Conservation (phyloP, 2,797 vertebrate genomes). For the Pelochelys cantorii region DNA sequence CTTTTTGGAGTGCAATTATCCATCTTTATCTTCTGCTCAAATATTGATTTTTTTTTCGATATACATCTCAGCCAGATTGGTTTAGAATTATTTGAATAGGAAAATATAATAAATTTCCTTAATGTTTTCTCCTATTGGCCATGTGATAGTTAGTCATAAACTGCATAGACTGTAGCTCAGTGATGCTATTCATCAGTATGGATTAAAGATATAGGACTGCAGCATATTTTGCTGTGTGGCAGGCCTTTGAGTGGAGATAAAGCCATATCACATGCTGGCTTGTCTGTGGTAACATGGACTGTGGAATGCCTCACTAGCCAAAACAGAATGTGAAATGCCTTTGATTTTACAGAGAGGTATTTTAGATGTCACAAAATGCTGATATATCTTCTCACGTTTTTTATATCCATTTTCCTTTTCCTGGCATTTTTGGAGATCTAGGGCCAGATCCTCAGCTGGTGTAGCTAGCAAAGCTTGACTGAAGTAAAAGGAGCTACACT, state of each 20-base stretch:
- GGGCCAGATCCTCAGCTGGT: not conserved
- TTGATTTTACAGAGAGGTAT: rapidly evolving
- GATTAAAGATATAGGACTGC: not conserved
- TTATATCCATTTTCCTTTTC: not conserved
- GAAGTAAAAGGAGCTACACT: not conserved
- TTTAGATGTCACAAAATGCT: rapidly evolving
- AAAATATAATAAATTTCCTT: not conserved
- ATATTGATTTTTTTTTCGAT: not conserved
- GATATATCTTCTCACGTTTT: not conserved
- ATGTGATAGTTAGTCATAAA: not conserved
- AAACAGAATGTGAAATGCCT: not conserved
- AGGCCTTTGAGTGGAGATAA: not conserved
- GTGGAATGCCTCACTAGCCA: not conserved
- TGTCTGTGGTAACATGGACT: not conserved
- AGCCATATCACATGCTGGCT: not conserved
- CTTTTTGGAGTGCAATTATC: not conserved
- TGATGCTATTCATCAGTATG: rapidly evolving
- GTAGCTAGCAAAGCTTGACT: not conserved
- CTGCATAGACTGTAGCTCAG: not conserved
- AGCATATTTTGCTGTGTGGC: not conserved
- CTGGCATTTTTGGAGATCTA: rapidly evolving
- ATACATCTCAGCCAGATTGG: not conserved
- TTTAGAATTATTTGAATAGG: not conserved
- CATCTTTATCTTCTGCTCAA: not conserved
- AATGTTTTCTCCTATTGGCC: not conserved